A percentile compares a stretch with the other conserved stretches of the same genome.
Evolutionary conservation across 2,888 invertebrate genomes (phyloP).

Genomic region (Eristalis tenax): DNA sequence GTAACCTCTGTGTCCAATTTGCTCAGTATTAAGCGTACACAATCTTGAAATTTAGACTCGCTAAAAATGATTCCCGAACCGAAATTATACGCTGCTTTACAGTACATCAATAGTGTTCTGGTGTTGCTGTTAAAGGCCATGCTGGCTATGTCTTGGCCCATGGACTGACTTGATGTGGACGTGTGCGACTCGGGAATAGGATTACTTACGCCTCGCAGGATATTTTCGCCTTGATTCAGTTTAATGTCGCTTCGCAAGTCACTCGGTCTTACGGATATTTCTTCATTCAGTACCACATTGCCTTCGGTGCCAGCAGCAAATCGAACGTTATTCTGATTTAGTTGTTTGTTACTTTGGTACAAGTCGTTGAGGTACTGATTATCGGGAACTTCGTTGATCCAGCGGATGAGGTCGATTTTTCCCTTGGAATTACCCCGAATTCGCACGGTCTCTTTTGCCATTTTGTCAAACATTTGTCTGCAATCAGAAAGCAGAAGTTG

Average conservation of each 20-base stretch:
- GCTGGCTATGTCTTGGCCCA: not conserved
- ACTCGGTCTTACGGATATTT: conserved; percentile 74
- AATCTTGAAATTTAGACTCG: conserved; percentile 37
- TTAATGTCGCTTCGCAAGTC: conserved; percentile 77
- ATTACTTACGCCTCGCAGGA: conserved; percentile 74
- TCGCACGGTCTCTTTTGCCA: conserved; percentile 77
- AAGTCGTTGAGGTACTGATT: conserved; percentile 78
- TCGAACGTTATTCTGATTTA: conserved; percentile 75
- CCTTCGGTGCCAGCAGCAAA: conserved; percentile 75
- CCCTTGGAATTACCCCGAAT: conserved; percentile 74
- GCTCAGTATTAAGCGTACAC: conserved; percentile 14
- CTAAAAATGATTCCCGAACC: not conserved
- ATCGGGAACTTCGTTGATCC: conserved; percentile 77
- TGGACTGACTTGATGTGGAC: conserved; percentile 19
- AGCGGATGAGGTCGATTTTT: conserved; percentile 78
- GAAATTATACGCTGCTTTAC: not conserved
- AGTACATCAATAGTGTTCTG: conserved; percentile 6
- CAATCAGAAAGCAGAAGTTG: not conserved
- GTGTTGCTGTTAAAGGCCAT: conserved; percentile 15
- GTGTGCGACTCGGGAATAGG: conserved; percentile 74
- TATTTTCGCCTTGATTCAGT: conserved; percentile 75
- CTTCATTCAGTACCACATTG: conserved; percentile 76
- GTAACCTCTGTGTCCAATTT: not conserved
- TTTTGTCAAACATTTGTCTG: conserved; percentile 78
- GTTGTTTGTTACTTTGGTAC: conserved; percentile 74